Conservation (phyloP, 2,113 vertebrate species). For the Centrocercus urophasianus region DNA sequence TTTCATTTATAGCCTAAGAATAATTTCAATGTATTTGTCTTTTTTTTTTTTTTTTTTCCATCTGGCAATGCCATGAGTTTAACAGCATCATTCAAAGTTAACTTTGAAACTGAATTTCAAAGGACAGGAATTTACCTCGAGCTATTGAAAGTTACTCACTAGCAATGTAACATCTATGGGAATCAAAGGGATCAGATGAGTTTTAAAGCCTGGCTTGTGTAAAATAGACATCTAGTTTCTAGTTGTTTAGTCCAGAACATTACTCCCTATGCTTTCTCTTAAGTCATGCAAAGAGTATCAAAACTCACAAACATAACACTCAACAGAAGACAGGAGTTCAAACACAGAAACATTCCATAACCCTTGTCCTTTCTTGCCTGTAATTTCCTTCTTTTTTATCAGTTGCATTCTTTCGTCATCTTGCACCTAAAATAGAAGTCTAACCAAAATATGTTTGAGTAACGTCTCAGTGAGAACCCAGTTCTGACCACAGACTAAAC, state of each 20-base stretch:
- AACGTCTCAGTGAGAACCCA: not conserved
- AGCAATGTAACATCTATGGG: not conserved
- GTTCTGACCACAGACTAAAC: not conserved
- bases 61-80: not conserved
- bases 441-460: not conserved
- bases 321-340: not conserved
- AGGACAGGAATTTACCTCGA: not conserved
- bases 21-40: not conserved
- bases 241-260: not conserved
- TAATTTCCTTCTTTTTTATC: not conserved
- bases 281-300: not conserved
- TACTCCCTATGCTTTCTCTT: not conserved
- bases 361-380: not conserved
- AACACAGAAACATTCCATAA: not conserved
- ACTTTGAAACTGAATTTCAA: not conserved
- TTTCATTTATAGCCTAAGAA: not conserved
- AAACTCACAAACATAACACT: not conserved
- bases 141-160: not conserved
- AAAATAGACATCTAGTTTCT: not conserved
- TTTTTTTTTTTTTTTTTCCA: not conserved
- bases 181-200: not conserved
- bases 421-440: not conserved
- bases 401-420: not conserved
- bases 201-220: not conserved
- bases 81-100: not conserved